Evolutionary conservation across 2,113 vertebrate genomes (phyloP).

Genomic region (Pseudopipra pipra): DNA sequence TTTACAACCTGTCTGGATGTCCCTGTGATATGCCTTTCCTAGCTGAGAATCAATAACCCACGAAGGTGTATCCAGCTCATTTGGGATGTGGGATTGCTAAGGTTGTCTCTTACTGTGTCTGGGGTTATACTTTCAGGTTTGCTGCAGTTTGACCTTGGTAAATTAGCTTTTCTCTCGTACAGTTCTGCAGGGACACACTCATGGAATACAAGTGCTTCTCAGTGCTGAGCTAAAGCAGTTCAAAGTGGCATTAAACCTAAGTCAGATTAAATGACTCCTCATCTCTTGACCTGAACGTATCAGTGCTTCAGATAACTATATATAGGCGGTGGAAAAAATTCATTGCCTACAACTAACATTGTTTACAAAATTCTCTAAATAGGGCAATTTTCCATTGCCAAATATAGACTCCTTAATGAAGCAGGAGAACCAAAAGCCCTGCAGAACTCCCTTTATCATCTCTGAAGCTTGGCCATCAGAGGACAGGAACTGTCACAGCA

Average conservation of each 20-base stretch:
- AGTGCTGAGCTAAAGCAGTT: not conserved
- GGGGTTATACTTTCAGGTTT: not conserved
- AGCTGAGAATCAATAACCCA: not conserved
- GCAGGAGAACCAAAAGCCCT: not conserved
- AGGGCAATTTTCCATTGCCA: slow-evolving; percentile 13
- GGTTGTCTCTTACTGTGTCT: not conserved
- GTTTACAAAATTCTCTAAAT: slow-evolving; percentile 41
- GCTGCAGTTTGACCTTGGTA: not conserved
- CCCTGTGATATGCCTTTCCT: not conserved
- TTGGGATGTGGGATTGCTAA: not conserved
- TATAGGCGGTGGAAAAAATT: not conserved
- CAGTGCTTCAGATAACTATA: not conserved
- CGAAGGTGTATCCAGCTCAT: not conserved
- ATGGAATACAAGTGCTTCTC: not conserved
- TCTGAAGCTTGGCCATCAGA: not conserved
- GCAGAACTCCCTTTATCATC: not conserved
- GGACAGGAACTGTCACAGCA: not conserved
- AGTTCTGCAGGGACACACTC: not conserved
- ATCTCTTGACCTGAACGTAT: not conserved
- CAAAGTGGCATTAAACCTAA: not conserved
- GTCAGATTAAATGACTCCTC: not conserved
- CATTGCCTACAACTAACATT: not conserved
- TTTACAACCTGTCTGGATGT: not conserved
- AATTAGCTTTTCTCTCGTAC: not conserved
- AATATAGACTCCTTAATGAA: not conserved